phyloP scores from a whole-genome alignment of 2,888 invertebrate species.

The Drosophila rellima region DNA sequence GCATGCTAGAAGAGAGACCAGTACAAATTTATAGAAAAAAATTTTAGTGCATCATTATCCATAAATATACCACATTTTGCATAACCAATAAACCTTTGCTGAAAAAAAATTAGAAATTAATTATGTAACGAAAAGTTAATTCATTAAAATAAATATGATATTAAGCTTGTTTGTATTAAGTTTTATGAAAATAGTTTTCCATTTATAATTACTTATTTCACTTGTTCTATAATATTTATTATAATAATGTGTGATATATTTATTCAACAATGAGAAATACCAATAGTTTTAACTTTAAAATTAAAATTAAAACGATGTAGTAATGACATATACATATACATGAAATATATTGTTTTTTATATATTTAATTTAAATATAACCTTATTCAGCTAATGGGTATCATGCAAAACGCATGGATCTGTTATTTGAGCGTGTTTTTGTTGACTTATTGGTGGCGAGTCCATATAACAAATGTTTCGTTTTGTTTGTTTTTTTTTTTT shows the following conservation, averaged over 20 bases:
- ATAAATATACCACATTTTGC: no score
- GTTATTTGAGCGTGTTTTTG: slow-evolving; percentile 22
- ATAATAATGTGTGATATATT: background rate
- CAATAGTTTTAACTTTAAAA: no score
- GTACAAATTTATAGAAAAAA: no score
- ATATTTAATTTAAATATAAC: background rate
- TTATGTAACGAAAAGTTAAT: background rate
- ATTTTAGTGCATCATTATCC: no score
- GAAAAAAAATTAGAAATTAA: background rate
- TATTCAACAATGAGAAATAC: background rate
- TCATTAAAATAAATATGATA: background rate
- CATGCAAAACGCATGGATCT: slow-evolving; percentile 2
- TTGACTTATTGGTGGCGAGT: slow-evolving; percentile 66
- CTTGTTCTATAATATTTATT: background rate
- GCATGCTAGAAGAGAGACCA: background rate
- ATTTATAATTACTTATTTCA: no score
- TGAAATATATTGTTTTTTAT: no score
- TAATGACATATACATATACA: no score
- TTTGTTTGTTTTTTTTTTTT: slow-evolving; percentile 10
- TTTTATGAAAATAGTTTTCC: background rate
- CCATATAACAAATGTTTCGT: slow-evolving; percentile 47
- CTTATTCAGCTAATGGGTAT: slow-evolving; percentile 20
- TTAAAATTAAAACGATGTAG: no score
- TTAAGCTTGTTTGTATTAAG: background rate
- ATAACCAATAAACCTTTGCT: no score